These are phyloP conservation scores for Pangasius mekongensis DNA, from an alignment of 2,797 vertebrate genomes.

Conservation along the genomic window DNA sequence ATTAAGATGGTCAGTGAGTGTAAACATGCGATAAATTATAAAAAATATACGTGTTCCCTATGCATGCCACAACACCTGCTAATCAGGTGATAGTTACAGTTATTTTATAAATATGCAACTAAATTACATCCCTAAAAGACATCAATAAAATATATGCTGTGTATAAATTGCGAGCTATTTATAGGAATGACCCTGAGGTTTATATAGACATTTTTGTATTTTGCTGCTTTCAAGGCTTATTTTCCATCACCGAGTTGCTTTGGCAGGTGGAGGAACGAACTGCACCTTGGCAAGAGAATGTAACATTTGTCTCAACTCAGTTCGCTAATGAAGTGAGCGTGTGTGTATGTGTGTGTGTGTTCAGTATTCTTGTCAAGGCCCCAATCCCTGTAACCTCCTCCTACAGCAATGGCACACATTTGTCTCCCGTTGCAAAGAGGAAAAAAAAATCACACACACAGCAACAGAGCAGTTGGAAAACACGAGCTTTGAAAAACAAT, in stretches of 20 bases:
- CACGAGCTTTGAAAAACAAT: background rate
- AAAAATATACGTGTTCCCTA: background rate
- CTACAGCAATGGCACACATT: constrained; percentile 6
- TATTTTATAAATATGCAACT: background rate
- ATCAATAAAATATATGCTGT: background rate
- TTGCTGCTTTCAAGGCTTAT: background rate
- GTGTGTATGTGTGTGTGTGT: background rate
- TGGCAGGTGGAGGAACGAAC: constrained; percentile 8
- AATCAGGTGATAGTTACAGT: background rate
- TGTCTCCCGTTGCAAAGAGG: background rate
- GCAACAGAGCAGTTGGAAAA: background rate
- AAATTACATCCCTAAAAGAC: background rate
- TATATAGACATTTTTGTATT: too few relatives aligned
- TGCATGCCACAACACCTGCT: background rate
- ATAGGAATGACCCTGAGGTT: background rate
- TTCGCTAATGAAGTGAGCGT: background rate
- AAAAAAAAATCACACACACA: background rate
- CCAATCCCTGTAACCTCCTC: constrained; percentile 16
- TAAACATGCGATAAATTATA: background rate
- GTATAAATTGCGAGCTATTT: background rate
- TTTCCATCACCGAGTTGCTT: background rate
- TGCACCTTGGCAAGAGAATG: constrained; percentile 6
- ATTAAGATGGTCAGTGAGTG: background rate
- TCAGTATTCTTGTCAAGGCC: constrained; percentile 23
- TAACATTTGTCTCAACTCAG: constrained; percentile 21